phyloP scores from a whole-genome alignment of 2,113 vertebrate genomes.

The Uria aalge region DNA sequence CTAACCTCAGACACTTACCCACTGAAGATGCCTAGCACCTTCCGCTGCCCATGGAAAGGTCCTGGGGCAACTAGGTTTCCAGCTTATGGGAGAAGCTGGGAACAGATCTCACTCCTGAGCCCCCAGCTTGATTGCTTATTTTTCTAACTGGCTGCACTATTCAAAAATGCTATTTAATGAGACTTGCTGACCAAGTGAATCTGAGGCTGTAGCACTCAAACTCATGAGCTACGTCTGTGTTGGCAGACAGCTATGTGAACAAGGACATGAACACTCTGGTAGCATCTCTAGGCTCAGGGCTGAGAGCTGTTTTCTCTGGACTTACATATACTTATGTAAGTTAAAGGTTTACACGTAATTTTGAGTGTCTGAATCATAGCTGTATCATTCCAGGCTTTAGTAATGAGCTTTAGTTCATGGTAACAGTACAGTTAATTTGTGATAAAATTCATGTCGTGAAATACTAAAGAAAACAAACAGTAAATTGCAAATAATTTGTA shows the following conservation, averaged over 20 bases:
- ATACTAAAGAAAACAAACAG: neutral
- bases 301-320: neutral
- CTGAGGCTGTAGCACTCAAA: neutral
- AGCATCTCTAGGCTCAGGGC: neutral
- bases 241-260: neutral
- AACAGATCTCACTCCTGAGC: neutral
- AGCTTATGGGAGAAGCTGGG: neutral
- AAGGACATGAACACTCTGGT: neutral
- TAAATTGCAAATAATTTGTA: neutral
- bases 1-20: neutral
- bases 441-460: neutral
- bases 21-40: neutral
- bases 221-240: neutral
- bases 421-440: neutral
- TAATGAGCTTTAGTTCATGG: neutral
- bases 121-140: neutral
- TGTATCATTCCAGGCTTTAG: neutral
- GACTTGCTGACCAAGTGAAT: neutral
- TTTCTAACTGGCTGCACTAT: neutral
- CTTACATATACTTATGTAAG: neutral
- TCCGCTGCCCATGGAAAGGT: neutral
- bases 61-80: neutral
- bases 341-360: neutral
- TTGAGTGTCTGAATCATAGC: neutral
- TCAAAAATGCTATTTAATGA: neutral